Conservation (phyloP, 2,888 invertebrate genomes). For the Diogma glabrata region DNA sequence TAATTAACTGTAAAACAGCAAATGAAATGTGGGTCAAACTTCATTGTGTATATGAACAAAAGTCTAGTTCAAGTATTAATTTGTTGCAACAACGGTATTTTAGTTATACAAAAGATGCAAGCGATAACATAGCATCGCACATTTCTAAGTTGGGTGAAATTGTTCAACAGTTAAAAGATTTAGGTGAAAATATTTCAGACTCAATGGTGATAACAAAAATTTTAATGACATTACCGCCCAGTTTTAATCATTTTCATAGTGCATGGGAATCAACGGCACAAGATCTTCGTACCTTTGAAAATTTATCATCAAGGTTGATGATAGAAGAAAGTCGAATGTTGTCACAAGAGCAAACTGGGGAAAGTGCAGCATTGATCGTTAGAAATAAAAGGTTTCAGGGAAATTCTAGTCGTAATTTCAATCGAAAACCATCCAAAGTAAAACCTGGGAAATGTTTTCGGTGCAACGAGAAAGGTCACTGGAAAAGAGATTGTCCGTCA, state of each 20-base stretch:
- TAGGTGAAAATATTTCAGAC: slow-evolving; percentile 16
- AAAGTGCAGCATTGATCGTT: background rate
- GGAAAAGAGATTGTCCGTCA: slow-evolving; percentile 18
- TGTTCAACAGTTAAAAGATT: slow-evolving; percentile 15
- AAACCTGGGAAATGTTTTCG: slow-evolving; percentile 17
- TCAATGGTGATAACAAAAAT: slow-evolving; percentile 18
- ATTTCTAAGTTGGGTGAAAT: slow-evolving; percentile 16
- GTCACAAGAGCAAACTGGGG: slow-evolving; percentile 18
- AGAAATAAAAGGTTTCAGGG: no score
- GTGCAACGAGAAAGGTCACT: slow-evolving; percentile 19
- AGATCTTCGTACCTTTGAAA: slow-evolving; percentile 20
- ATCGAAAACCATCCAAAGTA: background rate
- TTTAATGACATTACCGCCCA: slow-evolving; percentile 20
- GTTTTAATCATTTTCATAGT: no score
- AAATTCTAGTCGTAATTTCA: no score
- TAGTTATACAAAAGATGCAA: slow-evolving; percentile 14
- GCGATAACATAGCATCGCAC: slow-evolving; percentile 16
- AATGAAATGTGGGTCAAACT: slow-evolving; percentile 18
- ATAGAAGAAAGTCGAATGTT: slow-evolving; percentile 15
- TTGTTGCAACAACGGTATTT: slow-evolving; percentile 20
- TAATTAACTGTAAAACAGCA: slow-evolving; percentile 18
- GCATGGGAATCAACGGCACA: slow-evolving; percentile 20
- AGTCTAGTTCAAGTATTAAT: slow-evolving; percentile 21
- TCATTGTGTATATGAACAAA: slow-evolving; percentile 23
- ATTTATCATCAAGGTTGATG: slow-evolving; percentile 17